phyloP scores from a whole-genome alignment of 2,888 invertebrate species.

The Parnassius mnemosyne region DNA sequence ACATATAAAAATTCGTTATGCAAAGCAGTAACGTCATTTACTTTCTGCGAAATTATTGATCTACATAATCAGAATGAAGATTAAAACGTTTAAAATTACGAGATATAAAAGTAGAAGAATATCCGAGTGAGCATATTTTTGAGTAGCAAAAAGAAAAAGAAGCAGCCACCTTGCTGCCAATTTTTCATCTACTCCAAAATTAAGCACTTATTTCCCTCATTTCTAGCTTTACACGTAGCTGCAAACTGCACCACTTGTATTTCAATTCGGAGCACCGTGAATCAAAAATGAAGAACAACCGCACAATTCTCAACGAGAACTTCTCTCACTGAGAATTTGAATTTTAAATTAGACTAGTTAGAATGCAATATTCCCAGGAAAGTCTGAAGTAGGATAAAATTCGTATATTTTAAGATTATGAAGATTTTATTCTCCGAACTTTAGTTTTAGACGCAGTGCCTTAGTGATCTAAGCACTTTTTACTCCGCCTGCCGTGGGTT shows the following conservation, averaged over 20 bases:
- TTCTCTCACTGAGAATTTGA: conserved; percentile 21
- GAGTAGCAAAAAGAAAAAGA: too few species aligned
- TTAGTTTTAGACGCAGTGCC: too few species aligned
- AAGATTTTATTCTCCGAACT: too few species aligned
- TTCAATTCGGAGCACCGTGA: conserved; percentile 19
- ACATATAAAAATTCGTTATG: too few species aligned
- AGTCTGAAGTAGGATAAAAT: conserved; percentile 13
- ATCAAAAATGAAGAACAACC: conserved; percentile 25
- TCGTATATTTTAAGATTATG: background rate
- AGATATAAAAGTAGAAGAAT: too few species aligned
- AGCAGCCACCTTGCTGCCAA: background rate
- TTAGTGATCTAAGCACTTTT: too few species aligned
- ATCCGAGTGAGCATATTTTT: too few species aligned
- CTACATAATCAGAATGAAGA: too few species aligned
- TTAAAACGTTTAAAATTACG: too few species aligned
- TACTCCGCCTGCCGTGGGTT: too few species aligned
- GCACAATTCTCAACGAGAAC: conserved; percentile 19
- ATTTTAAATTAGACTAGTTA: conserved; percentile 19
- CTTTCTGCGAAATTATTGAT: too few species aligned
- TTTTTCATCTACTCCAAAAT: conserved; percentile 4
- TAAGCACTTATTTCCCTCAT: conserved; percentile 11
- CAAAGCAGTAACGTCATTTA: too few species aligned
- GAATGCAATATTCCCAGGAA: conserved; percentile 14
- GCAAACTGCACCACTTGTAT: conserved; percentile 14
- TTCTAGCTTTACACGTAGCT: conserved; percentile 8